These are phyloP conservation scores for Dipodomys spectabilis DNA, from an alignment of 2,113 vertebrate genomes.

Conservation along the genomic window DNA sequence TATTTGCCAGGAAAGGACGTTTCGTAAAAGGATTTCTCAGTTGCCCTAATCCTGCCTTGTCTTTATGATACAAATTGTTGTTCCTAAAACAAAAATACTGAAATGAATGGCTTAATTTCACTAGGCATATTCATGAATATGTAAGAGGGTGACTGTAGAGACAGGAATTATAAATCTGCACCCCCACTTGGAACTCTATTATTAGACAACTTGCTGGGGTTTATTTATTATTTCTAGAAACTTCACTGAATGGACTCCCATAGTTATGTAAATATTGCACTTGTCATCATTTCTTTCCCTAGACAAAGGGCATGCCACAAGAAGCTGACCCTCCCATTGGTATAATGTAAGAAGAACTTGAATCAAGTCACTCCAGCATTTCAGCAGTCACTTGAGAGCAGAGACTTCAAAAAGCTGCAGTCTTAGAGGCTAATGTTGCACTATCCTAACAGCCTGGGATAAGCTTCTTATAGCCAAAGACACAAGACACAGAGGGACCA, in stretches of 20 bases:
- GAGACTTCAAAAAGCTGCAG: not conserved
- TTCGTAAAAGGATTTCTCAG: constrained; percentile 1
- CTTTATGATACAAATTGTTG: constrained; percentile 31
- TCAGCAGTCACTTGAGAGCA: not conserved
- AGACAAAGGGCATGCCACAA: not conserved
- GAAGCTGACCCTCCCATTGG: not conserved
- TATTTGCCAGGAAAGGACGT: constrained; percentile 1
- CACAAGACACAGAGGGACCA: not conserved
- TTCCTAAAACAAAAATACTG: not conserved
- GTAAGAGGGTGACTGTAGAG: not conserved
- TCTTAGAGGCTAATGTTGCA: not conserved
- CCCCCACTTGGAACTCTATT: not conserved
- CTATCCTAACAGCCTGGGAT: not conserved
- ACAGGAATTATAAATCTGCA: not conserved
- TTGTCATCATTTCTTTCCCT: not conserved
- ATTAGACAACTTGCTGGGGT: not conserved
- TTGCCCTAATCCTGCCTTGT: constrained; percentile 11
- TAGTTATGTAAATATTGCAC: not conserved
- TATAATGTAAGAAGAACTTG: not conserved
- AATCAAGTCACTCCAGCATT: constrained; percentile 7
- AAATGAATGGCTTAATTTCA: constrained; percentile 32
- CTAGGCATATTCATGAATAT: constrained; percentile 2
- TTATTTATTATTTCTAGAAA: constrained; percentile 21
- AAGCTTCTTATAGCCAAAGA: not conserved
- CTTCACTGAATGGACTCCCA: not conserved